Evolutionary conservation across 2,113 vertebrate species (phyloP).

Genomic region (Bombycilla garrulus): DNA sequence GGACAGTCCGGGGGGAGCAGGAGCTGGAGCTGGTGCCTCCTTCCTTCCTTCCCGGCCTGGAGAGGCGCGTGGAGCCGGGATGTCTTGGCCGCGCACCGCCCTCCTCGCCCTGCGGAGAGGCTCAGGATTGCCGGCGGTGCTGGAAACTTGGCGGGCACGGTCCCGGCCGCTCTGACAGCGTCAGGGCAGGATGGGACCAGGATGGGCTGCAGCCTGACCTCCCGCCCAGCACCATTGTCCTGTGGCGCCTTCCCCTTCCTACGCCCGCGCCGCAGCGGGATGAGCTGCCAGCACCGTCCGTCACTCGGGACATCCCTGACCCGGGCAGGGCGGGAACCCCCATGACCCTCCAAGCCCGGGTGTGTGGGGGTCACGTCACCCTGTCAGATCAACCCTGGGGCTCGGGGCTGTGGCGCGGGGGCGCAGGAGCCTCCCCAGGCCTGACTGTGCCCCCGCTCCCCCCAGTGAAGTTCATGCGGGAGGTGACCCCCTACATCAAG

Average conservation of each 20-base stretch:
- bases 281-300: conserved; percentile 37
- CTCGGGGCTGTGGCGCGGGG: not conserved
- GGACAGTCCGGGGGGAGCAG: not conserved
- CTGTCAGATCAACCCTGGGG: fast-evolving
- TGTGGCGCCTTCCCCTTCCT: conserved; percentile 64
- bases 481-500: conserved; percentile 95
- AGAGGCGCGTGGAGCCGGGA: not conserved
- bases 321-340: not conserved
- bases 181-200: conserved; percentile 73
- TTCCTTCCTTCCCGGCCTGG: conserved; percentile 49
- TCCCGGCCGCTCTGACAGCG: not conserved
- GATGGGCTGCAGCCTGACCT: conserved; percentile 76
- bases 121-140: not conserved
- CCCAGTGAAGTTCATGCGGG: conserved; percentile 92
- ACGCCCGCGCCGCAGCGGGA: not conserved
- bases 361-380: no score
- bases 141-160: conserved; percentile 66
- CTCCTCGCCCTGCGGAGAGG: not conserved
- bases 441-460: not conserved
- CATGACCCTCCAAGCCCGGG: no score
- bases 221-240: conserved; percentile 68
- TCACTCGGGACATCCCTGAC: not conserved
- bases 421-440: not conserved
- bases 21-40: not conserved
- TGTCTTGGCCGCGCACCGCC: conserved; percentile 46